Base-by-base conservation (phyloP, 2,888 invertebrate species). In the Lepidocyrtinus sp. region DNA sequence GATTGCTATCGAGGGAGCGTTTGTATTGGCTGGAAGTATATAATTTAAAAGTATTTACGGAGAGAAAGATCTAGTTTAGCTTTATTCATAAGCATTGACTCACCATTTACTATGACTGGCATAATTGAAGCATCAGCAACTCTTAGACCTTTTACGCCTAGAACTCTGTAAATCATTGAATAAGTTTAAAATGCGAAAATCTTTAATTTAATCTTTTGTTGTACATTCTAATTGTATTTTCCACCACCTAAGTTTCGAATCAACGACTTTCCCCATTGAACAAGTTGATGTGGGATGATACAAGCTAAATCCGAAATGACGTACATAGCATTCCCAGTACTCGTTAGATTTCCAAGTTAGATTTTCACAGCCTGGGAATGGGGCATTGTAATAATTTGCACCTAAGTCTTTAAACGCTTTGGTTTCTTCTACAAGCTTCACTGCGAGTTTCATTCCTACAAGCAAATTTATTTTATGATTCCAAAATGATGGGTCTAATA, bases 261-360 rank as follows among this genome's bases (percentile, higher is more conserved):
- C 85, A 0, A 87, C 86, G 0, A 87, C 87, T 36, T 68, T 73
- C 0, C 86, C 93, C 93, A 93, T 93, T 87, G 92, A 92, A 86
- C 93, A 93, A 0, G 93, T 93, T 0, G 91, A 91, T 81, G 91
- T 91, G 86, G 92, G 82, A 25, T 86, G 85, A 87, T 94, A 94
- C 75, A 94, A 92, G 0, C 93, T 93, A 82, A 92, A 55, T 26
- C 70, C 62, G 12, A 69, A 12, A 63, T 78, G 69, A n/a, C 75
- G 21, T 1, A 79, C 24, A 22, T 70, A 79, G 26, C 83, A 83
- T 26, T 78, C 79, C 19, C 59, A 82, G 26, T 79, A 83, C 1
- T 19, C 67, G 15, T 79, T 62, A n/a, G 25, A 70, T 45, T 59
- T 61, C 0, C 74, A 25, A 45, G 67, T 15, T 17, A 46, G 55